A percentile compares a stretch with the other conserved stretches of the same genome.
These are phyloP conservation scores for Entomyzon cyanotis DNA, from an alignment of 2,113 vertebrate species.

Conservation along the genomic window DNA sequence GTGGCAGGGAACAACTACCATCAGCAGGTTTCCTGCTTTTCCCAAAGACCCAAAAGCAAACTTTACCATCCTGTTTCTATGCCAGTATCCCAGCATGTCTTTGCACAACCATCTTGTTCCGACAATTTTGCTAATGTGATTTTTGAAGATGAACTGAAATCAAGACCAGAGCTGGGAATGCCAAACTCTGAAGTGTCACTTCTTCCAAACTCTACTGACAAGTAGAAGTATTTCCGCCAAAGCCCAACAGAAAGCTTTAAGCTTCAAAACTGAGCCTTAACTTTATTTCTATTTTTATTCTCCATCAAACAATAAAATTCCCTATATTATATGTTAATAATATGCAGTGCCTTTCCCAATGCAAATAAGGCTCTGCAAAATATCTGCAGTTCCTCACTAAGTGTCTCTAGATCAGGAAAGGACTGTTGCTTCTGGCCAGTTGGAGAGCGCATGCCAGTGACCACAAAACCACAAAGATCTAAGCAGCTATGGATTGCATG, in stretches of 20 bases:
- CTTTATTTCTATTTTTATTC: background rate
- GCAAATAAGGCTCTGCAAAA: background rate
- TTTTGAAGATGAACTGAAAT: background rate
- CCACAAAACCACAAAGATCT: background rate
- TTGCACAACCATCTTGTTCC: background rate
- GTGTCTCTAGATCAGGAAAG: background rate
- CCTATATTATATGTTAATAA: background rate
- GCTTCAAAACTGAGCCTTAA: background rate
- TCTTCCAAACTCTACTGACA: background rate
- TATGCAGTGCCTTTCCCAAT: background rate
- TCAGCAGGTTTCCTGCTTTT: background rate
- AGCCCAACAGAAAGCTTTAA: background rate
- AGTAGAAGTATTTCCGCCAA: background rate
- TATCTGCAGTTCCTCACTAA: background rate
- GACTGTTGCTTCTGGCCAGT: background rate
- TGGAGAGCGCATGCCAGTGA: background rate
- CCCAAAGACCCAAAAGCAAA: background rate
- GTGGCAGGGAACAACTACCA: background rate
- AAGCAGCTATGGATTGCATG: background rate
- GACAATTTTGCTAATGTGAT: background rate
- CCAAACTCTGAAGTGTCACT: background rate
- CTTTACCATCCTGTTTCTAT: background rate
- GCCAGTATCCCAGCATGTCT: background rate
- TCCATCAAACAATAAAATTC: background rate
- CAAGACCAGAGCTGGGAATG: background rate